Evolutionary conservation across 2,113 vertebrate genomes (phyloP), one percentile per base, ranked within the genome.

Genomic region (Solenodon paradoxus): DNA sequence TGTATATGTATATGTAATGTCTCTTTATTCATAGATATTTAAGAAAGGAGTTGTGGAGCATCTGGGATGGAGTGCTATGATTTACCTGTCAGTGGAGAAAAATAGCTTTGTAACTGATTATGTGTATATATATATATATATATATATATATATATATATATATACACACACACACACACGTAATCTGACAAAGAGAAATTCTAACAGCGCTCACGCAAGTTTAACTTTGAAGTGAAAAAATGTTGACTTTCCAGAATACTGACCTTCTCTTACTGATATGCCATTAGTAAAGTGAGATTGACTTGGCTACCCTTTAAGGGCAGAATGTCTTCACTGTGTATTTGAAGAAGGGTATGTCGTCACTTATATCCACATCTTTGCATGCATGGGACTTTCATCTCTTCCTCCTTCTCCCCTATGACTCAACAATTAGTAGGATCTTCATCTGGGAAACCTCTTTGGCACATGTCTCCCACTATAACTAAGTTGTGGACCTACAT

Each of bases 161-260:
- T n/a, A n/a, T n/a, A n/a, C n/a, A n/a, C n/a, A n/a, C n/a, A n/a
- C n/a, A n/a, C n/a, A n/a, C n/a, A 30, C 26, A 57, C 26, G 26
- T 40, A 30, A 32, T 47, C 69, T 79, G 63, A 42, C 40, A 93
- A 68, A 80, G 35, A 59, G 11, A 81, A 59, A 4, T 49, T 85
- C 49, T 63, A 55, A 53, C 12, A 22, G 26, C 32, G 75, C 32
- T 66, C 66, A 47, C 2, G 6, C 59, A 89, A 89, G 47, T 22
- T 82, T 53, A 79, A 40, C 20, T 71, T 38, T 59, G 42, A 85
- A 85, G 10, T 80, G 68, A 69, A 82, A 84, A 78, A 40, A 15
- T 47, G 74, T 86, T 94, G 94, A 95, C 82, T 94, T 75, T 53
- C 40, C 63, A 63, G 4, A 51, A 24, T n/a, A 9, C 32, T 89